Percentiles rank a stretch among this genome's conserved stretches.
Conservation (phyloP, 2,888 invertebrate genomes). For the Crepidodera aurea region DNA sequence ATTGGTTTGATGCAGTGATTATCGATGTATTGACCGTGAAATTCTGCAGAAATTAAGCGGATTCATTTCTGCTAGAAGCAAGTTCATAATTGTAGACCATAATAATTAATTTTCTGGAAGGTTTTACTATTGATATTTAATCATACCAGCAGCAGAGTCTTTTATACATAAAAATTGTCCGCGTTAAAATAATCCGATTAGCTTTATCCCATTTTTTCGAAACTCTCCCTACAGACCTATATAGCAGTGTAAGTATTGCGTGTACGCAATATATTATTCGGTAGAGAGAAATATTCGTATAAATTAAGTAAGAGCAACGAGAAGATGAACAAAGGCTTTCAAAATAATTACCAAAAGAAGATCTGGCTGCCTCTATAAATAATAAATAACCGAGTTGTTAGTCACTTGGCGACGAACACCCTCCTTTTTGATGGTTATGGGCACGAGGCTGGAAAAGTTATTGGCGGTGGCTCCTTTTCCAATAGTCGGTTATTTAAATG, state of each 20-base stretch:
- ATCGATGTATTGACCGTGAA: no score
- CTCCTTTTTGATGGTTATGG: constrained; percentile 37
- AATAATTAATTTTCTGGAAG: no score
- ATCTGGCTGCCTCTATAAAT: constrained; percentile 50
- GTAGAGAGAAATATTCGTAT: constrained; percentile 41
- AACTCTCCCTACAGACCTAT: constrained; percentile 17
- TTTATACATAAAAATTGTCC: no score
- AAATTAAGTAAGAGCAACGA: constrained; percentile 51
- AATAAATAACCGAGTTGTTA: constrained; percentile 56
- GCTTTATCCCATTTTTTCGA: constrained; percentile 1
- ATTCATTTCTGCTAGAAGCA: no score
- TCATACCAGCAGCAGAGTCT: no score
- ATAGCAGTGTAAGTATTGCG: constrained; percentile 25
- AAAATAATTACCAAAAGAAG: constrained; percentile 56
- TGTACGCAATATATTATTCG: constrained; percentile 37
- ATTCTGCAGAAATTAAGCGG: no score
- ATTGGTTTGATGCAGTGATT: no score
- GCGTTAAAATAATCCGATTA: constrained; percentile 4
- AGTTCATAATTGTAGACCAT: no score
- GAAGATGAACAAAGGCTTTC: constrained; percentile 54
- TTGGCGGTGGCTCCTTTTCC: constrained; percentile 7
- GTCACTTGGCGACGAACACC: constrained; percentile 52
- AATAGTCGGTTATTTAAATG: neutral
- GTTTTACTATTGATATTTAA: no score
- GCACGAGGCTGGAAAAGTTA: constrained; percentile 31